phyloP scores from a whole-genome alignment of 2,888 invertebrate genomes.

The Pseudanteris insignis region DNA sequence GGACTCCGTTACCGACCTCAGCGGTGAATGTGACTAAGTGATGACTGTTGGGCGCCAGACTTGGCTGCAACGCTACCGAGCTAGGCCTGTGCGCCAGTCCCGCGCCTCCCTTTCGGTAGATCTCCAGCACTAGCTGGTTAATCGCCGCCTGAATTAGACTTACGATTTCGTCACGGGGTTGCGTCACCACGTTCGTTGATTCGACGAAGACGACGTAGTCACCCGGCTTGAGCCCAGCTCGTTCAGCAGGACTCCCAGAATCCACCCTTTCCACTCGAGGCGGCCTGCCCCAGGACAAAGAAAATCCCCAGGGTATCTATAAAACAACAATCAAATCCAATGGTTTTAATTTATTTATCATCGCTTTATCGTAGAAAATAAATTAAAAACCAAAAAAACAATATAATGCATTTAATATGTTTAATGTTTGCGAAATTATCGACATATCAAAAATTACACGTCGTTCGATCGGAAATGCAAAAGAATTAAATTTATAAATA shows the following conservation, averaged over 20 bases:
- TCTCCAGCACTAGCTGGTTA: constrained; percentile 60
- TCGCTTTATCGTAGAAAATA: background rate
- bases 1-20: constrained; percentile 90
- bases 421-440: too few species aligned
- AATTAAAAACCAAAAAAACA: background rate
- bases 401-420: too few species aligned
- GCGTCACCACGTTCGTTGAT: constrained; percentile 85
- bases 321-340: constrained; percentile 29
- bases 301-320: constrained; percentile 74
- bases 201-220: constrained; percentile 91
- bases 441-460: too few species aligned
- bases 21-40: constrained; percentile 82
- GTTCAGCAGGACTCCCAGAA: constrained; percentile 81
- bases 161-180: constrained; percentile 75
- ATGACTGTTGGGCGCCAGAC: constrained; percentile 50
- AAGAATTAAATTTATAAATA: too few species aligned
- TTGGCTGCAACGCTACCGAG: constrained; percentile 52
- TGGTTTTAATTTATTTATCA: background rate
- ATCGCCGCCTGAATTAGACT: constrained; percentile 72
- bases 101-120: constrained; percentile 59
- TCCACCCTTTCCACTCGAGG: constrained; percentile 87
- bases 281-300: constrained; percentile 89
- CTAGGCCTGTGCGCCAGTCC: constrained; percentile 56
- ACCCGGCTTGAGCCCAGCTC: constrained; percentile 83
- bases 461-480: too few species aligned